Percentiles rank a stretch among this genome's conserved stretches.
Conservation (phyloP, 35 echinoderm and acorn worm genomes). For the Heliocidaris erythrogramma region DNA sequence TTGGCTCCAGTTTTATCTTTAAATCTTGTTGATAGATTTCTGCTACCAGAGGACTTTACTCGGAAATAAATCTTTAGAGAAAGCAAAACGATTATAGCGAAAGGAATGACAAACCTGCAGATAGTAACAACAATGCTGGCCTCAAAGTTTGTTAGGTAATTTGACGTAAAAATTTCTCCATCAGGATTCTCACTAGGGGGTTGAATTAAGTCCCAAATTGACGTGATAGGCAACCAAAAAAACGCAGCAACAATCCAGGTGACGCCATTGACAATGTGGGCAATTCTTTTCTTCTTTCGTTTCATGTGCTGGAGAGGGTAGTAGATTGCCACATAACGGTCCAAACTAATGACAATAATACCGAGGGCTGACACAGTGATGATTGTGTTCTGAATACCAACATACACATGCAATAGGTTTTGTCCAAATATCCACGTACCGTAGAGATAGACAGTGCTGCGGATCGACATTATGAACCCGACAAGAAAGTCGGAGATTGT, state of each 20-base stretch:
- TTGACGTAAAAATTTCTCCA: neutral
- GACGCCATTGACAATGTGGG: neutral
- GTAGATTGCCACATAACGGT: conserved; percentile 54
- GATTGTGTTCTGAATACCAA: conserved; percentile 16
- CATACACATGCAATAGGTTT: neutral
- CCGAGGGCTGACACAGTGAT: conserved; percentile 5
- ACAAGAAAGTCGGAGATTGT: conserved; percentile 18
- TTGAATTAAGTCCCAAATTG: neutral
- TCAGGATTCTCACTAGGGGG: neutral
- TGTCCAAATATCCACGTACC: conserved; percentile 41
- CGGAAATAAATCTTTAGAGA: neutral
- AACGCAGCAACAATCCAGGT: conserved; percentile 31
- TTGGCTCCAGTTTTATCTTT: neutral
- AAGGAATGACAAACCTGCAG: neutral
- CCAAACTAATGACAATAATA: conserved; percentile 38
- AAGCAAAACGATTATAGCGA: neutral
- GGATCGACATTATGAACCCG: conserved; percentile 45
- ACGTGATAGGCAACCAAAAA: conserved; percentile 26
- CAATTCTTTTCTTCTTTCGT: neutral
- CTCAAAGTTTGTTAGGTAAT: neutral
- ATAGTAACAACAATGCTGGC: neutral
- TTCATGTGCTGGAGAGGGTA: conserved; percentile 44
- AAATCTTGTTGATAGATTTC: neutral
- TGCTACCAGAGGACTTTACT: neutral
- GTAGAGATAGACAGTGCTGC: neutral